Evolutionary conservation across 2,888 invertebrate genomes (phyloP), one percentile per base, ranked within the genome.

Genomic region (Protophormia terraenovae): DNA sequence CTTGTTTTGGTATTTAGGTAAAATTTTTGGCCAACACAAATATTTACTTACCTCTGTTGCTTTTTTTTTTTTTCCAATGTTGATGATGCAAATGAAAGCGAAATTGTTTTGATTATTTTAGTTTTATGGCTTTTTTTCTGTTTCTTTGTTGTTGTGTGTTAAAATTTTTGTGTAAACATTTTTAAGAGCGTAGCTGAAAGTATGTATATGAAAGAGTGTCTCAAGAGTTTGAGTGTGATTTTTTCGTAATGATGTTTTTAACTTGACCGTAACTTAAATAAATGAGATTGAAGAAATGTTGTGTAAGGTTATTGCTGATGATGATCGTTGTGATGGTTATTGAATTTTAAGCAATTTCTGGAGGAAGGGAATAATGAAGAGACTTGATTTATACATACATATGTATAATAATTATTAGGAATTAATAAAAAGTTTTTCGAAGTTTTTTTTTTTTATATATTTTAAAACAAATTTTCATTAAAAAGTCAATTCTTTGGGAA

Each of bases 81-180:
- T 64, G 27, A 71, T 66, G 86, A 88, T 87, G 86, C 89, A 89
- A 89, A 90, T 87, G 89, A 89, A 90, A 90, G 89, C 87, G 90
- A 90, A 90, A 88, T 88, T 85, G 10, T 75, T 62, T 73, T 19
- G 35, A 29, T 32, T 60, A 32, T 71, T 79, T 79, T n/a, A n/a
- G n/a, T n/a, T n/a, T 6, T 72, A 45, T 53, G 35, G 53, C 32
- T 60, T 78, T 38, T 58, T 29, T 5, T 45, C n/a, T 38, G 27
- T 50, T 50, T 60, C n/a, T 19, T 64, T 53, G 24, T 53, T 47
- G 16, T 19, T 67, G 55, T 22, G 7, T 1, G 14, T 55, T 72
- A 0, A 12, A 24, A n/a, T 53, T 71, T 41, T 27, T 38, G 6
- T 27, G 29, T 41, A 5, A n/a, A n/a, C n/a, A 60, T 53, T 4